Evolutionary conservation across 2,888 invertebrate species (phyloP), one percentile per base, ranked within the genome.

Genomic region (Oxyteleia sp.): DNA sequence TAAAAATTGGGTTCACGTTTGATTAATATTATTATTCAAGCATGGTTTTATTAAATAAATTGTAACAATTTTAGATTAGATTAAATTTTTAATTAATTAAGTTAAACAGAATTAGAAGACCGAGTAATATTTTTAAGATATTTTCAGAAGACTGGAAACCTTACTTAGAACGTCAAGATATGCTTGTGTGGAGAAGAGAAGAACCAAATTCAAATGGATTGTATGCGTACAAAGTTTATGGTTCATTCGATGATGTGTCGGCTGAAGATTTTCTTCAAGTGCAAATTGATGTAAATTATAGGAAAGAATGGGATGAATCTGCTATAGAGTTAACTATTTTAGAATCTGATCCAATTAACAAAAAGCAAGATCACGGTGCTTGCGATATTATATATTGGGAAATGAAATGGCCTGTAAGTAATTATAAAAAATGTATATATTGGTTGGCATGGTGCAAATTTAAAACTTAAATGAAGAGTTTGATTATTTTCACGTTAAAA

Each of bases 351-450:
- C 95, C 95, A 0, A 89, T 93, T 61, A 94, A 94, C 0, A 89
- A 94, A 0, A 91, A 94, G 0, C n/a, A 32, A 4, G 55, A 85
- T 64, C 83, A 87, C 16, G 93, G 96, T 85, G 51, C 55, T 29
- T 96, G 96, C 88, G 96, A 97, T 82, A 94, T 98, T 41, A 94
- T 98, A 74, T 98, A 98, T 89, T 98, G 98, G 98, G 97, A 98
- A 94, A 97, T 97, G 94, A 94, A 96, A 72, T 98, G 98, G 97
- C 98, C 98, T 85, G 97, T 97, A 92, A 13, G 13, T n/a, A n/a
- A n/a, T n/a, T n/a, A n/a, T n/a, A n/a, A n/a, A n/a, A n/a, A n/a
- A n/a, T n/a, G n/a, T n/a, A n/a, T n/a, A n/a, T n/a, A n/a, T n/a
- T n/a, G n/a, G n/a, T n/a, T n/a, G n/a, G n/a, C n/a, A n/a, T n/a